Evolutionary conservation across 2,888 invertebrate genomes (phyloP).

Genomic region (Tortricodes alternella): DNA sequence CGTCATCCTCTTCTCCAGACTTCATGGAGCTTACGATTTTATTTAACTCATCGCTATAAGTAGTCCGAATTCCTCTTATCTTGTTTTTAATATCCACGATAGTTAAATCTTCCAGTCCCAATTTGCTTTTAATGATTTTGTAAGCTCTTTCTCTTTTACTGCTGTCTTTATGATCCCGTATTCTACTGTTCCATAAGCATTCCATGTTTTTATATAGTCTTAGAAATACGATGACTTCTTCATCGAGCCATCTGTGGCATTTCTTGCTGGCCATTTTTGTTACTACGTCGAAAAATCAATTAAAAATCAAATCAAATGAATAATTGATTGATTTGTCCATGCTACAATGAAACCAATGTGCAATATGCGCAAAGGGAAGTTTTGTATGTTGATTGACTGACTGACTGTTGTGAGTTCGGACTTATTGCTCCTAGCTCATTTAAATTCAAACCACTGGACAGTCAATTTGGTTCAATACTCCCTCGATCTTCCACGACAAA

Average conservation of each 20-base stretch:
- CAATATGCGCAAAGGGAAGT: too few relatives aligned
- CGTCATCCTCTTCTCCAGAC: not conserved
- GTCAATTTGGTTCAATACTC: too few relatives aligned
- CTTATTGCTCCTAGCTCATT: too few relatives aligned
- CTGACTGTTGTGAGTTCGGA: too few relatives aligned
- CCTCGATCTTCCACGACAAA: too few relatives aligned
- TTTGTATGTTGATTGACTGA: too few relatives aligned
- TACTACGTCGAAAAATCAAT: too few relatives aligned
- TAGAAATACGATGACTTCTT: conserved; percentile 4
- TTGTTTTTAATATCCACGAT: conserved; percentile 8
- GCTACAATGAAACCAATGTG: too few relatives aligned
- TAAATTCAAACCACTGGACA: too few relatives aligned
- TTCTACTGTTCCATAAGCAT: conserved; percentile 9
- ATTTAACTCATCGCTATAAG: conserved; percentile 6
- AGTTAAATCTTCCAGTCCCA: not conserved
- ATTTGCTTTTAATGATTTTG: not conserved
- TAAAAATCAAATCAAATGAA: too few relatives aligned
- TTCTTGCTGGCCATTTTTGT: conserved; percentile 1
- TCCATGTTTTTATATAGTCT: conserved; percentile 6
- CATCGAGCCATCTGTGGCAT: conserved; percentile 9
- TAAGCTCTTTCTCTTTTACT: conserved; percentile 4
- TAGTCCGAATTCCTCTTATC: conserved; percentile 6
- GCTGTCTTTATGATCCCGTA: conserved; percentile 2
- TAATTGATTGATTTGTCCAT: too few relatives aligned
- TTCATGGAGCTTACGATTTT: not conserved